Evolutionary conservation across 2,797 vertebrate genomes (phyloP), one percentile per base, ranked within the genome.

Genomic region (Eulemur albifrons): DNA sequence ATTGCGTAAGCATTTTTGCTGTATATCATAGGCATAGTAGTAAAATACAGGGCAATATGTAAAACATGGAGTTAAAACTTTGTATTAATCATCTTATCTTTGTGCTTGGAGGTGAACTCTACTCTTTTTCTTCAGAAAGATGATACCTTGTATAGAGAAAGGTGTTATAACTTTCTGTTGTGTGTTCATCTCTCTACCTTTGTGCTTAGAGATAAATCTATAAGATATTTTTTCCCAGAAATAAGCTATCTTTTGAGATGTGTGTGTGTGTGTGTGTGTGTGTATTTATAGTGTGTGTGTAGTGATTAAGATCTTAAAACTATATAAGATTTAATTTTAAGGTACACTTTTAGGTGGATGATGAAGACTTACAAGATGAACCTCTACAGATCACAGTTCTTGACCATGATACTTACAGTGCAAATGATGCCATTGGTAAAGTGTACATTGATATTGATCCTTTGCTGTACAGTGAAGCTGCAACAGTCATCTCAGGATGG

Each of bases 361-460:
- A 99, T 98, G 99, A 99, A 97, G 99, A 99, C 97, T 98, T 99
- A 70, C 99, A 99, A 92, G 99, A 99, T 45, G 99, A 99, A 83
- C 99, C 99, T 2, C 98, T 99, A 43, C 99, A 99, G 98, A 99
- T 99, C 98, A 99, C 99, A 1, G 99, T 99, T 76, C 99, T 99
- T 95, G 99, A 99, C 98, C 99, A 99, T 0, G 99, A 99, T 86
- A 99, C 99, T 0, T 99, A 99, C 97, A 99, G 99, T 84, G 99
- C 99, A 93, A 99, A 99, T 7, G 99, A 99, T 97, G 99, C 99
- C 97, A 99, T 99, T 89, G 99, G 99, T 94, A 99, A 99, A 98
- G 99, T 99, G 89, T 99, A 99, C 98, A 99, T 99, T 88, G 99
- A 99, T 96, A 99, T 99, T 9, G 99, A 99, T 96, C 99, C 99